Percentiles rank a stretch among this genome's conserved stretches.
Evolutionary conservation across 2,113 vertebrate species (phyloP).

Genomic region (Apteryx owenii): DNA sequence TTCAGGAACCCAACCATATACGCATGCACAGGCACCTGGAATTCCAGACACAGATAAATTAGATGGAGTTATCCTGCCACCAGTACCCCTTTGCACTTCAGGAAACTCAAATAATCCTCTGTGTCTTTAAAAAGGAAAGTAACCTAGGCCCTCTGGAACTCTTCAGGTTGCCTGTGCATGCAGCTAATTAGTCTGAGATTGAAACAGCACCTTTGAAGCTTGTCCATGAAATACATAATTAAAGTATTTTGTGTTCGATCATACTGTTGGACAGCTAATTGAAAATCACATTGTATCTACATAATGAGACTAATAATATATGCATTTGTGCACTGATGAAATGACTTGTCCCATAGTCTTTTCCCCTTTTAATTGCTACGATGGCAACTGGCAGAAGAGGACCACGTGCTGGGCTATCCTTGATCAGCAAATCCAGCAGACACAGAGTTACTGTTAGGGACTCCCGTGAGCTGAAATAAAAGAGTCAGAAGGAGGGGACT

Average conservation of each 20-base stretch:
- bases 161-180: neutral
- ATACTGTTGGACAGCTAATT: conserved; percentile 38
- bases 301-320: conserved; percentile 59
- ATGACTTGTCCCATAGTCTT: neutral
- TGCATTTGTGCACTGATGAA: neutral
- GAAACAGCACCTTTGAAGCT: conserved; percentile 58
- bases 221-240: conserved; percentile 63
- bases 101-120: neutral
- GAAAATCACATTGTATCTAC: conserved; percentile 58
- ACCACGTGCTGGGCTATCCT: conserved; percentile 41
- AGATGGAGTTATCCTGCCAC: neutral
- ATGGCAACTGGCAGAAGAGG: conserved; percentile 23
- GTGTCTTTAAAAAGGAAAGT: neutral
- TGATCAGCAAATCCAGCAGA: conserved; percentile 42
- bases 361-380: conserved; percentile 22
- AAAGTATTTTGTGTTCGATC: conserved; percentile 40
- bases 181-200: conserved; percentile 61
- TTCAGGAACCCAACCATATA: neutral
- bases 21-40: fast-evolving
- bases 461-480: neutral
- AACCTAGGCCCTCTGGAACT: neutral
- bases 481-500: neutral
- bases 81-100: neutral
- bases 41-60: neutral
- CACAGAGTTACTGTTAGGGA: neutral